Base-by-base conservation (phyloP, 2,888 invertebrate genomes). In the Tuberolachnus salignus region DNA sequence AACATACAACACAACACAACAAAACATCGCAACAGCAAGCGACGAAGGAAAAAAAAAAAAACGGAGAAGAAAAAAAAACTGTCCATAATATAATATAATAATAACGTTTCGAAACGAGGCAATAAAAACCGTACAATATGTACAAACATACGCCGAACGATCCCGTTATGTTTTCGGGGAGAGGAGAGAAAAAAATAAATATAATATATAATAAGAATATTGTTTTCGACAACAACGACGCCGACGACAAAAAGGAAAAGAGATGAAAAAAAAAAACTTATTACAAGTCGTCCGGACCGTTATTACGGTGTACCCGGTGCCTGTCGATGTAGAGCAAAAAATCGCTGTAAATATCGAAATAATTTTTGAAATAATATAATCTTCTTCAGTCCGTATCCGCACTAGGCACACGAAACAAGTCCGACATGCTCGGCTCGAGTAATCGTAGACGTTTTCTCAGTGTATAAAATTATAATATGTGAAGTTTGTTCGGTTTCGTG, bases 161-260 rank as follows among this genome's bases (percentile, higher is more conserved):
- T 67, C 19, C 78, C 67, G 78, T 78, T 78, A 59, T 51, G 67
- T 78, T 67, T 69, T 63, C 73, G n/a, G 16, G 6, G 9, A 8
- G 6, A 63, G 61, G 59, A 71, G 14, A 57, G 1, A 63, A 59
- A 72, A 66, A 16, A 26, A n/a, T n/a, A n/a, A n/a, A n/a, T n/a
- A n/a, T n/a, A n/a, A n/a, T n/a, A n/a, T n/a, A n/a, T n/a, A n/a
- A n/a, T n/a, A 3, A n/a, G 42, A 34, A 55, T 14, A 19, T 67
- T 78, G 78, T 67, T 67, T 69, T 59, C 66, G 16, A 63, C 74
- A 59, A 78, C 57, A 69, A 51, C 34, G 34, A 11, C 26, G 57
- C n/a, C n/a, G n/a, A n/a, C n/a, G n/a, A n/a, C n/a, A n/a, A n/a
- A n/a, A n/a, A n/a, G n/a, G n/a, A n/a, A n/a, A n/a, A n/a, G n/a